Evolutionary conservation across 2,888 invertebrate species (phyloP), one percentile per base, ranked within the genome.

Genomic region (Bembecia ichneumoniformis): DNA sequence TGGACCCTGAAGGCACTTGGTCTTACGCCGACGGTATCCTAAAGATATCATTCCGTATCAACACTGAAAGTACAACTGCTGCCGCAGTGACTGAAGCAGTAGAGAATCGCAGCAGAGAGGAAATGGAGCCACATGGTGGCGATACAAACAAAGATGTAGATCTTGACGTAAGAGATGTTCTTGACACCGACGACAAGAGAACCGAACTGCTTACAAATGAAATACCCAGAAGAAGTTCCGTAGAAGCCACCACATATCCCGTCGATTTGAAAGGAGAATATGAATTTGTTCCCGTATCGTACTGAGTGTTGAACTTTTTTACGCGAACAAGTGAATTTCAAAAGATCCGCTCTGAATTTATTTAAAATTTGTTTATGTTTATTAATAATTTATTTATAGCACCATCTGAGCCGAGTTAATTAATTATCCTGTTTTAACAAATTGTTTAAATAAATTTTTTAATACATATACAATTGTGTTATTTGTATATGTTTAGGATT

Each of bases 131-230:
- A 0, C 46, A 47, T 2, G 52, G 53, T 15, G 15, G 17, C 44
- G 40, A 1, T 13, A n/a, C 14, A 13, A 67, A 80, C 34, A 74
- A 60, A 3, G 77, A 80, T 49, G 60, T 77, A 0, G 81, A 74
- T 1, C 13, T 66, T 0, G 56, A 49, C 3, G 1, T 57, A 61
- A 15, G 44, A 44, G 40, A 40, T 40, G 3, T 13, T 3, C 5
- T n/a, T 14, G n/a, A 40, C 13, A 40, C n/a, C 7, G 28, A 28
- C 2, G 40, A 14, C 40, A 17, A 44, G 1, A 1, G 11, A 9
- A 44, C 15, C 44, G 44, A 44, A 11, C 10, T 13, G 44, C 44
- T 44, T 3, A 44, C 44, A 7, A 44, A 44, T 17, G 44, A 44
- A 17, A 44, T 44, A 14, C 17, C 44, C 11, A 11, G 15, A 15